These are phyloP conservation scores for Dallia pectoralis DNA, from an alignment of 2,797 vertebrate species.

Conservation along the genomic window DNA sequence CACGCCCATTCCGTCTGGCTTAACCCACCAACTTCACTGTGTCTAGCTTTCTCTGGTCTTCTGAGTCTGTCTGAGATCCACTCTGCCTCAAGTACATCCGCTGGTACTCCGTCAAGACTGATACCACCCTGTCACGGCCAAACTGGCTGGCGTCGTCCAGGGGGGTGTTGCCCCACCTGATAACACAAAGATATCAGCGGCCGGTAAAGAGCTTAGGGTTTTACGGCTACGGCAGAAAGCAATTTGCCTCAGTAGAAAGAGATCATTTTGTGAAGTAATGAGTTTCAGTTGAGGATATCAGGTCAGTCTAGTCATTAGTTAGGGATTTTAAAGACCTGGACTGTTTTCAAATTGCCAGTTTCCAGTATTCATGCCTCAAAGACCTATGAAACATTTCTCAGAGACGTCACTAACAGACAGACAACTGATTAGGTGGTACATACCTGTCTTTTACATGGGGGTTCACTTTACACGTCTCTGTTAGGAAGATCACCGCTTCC, in stretches of 20 bases:
- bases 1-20: conserved; percentile 23
- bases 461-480: conserved; percentile 84
- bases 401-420: neutral
- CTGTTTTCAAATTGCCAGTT: neutral
- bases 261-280: neutral
- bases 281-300: neutral
- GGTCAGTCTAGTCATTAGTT: neutral
- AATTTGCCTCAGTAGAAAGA: neutral
- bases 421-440: neutral
- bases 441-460: conserved; percentile 85
- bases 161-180: conserved; percentile 87
- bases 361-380: neutral
- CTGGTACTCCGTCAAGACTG: conserved; percentile 82
- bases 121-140: conserved; percentile 73
- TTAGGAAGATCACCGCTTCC: conserved; percentile 82
- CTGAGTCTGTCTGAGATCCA: conserved; percentile 51
- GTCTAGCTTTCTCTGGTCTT: conserved; percentile 54
- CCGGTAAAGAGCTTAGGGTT: neutral
- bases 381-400: neutral
- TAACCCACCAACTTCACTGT: conserved; percentile 62
- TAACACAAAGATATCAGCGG: conserved; percentile 4
- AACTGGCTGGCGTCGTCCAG: conserved; percentile 85
- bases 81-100: conserved; percentile 46
- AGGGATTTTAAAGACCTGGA: neutral
- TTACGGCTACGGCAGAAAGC: neutral